Evolutionary conservation across 2,888 invertebrate species (phyloP), one percentile per base, ranked within the genome.

Genomic region (Cataglyphis altisquamis): DNA sequence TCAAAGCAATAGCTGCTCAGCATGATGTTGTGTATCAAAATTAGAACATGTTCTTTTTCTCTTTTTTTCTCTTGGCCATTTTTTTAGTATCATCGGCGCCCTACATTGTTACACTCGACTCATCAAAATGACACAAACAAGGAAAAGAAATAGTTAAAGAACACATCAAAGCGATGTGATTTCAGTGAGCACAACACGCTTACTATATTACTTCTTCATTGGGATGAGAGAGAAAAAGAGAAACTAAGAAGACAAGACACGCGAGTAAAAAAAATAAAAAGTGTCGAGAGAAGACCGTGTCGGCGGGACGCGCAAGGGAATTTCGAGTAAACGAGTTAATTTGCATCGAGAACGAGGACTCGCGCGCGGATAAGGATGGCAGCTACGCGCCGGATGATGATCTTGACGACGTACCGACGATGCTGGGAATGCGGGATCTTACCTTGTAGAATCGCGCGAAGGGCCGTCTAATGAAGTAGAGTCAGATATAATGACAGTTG

Each of bases 241-340:
- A 86, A 8, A 52, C 52, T 55, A 57, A 70, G 70, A 64, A 64
- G 60, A 68, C 57, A 85, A 66, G 78, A 57, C 60, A 36, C 45
- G 84, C 57, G 78, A 74, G 66, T 72, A 82, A 62, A 83, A 86
- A 81, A 80, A 84, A 85, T 81, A 86, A 84, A 84, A 81, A 83
- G 82, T 82, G 64, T 57, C 48, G 72, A 68, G 68, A 67, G 55
- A 63, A 63, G 41, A 41, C 9, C 57, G 62, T 52, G 77, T 45
- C 52, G 39, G 63, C 74, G 77, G 73, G 82, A 83, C 62, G 52
- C 60, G 62, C 67, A 78, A 84, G 87, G 83, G 87, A 88, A 91
- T 91, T 88, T 87, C 83, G 82, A 78, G 87, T 85, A 87, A 91
- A 91, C 91, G 90, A 90, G 91, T 91, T 91, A 91, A 91, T 91